phyloP scores from a whole-genome alignment of 2,888 invertebrate species.

The Philhelius pedissequus region DNA sequence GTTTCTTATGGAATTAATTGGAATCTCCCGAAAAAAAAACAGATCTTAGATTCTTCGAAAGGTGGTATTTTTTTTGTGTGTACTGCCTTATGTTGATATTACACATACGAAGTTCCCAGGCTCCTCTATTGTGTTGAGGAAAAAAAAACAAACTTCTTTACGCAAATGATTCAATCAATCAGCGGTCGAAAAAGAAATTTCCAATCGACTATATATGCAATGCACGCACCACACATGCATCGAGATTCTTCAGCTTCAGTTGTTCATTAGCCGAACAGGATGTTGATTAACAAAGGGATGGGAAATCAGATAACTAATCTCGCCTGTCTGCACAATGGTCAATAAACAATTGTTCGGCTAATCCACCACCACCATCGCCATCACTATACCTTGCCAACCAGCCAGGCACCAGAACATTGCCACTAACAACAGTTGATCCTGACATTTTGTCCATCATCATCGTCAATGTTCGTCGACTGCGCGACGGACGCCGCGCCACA shows the following conservation, averaged over 20 bases:
- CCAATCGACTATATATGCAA: conserved; percentile 33
- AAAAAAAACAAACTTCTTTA: conserved; percentile 1
- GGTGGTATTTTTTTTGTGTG: too few species aligned
- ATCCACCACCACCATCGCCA: conserved; percentile 47
- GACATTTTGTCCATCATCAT: conserved; percentile 31
- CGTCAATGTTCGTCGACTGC: background rate
- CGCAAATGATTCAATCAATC: conserved; percentile 60
- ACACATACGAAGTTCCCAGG: background rate
- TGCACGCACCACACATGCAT: background rate
- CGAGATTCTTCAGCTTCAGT: conserved; percentile 36
- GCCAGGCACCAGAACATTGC: background rate
- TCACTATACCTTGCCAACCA: too few species aligned
- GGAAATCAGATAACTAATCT: conserved; percentile 68
- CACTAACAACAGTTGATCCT: conserved; percentile 30
- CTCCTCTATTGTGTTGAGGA: background rate
- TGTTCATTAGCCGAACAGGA: conserved; percentile 67
- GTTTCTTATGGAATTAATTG: too few species aligned
- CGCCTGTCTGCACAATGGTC: conserved; percentile 61
- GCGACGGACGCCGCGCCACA: background rate
- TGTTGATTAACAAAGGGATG: conserved; percentile 65
- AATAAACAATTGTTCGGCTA: conserved; percentile 66
- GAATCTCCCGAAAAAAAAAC: too few species aligned
- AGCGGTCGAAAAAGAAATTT: conserved; percentile 37
- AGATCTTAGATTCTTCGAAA: too few species aligned
- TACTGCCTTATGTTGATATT: too few species aligned